These are phyloP conservation scores for Xiphias gladius DNA, from an alignment of 2,113 vertebrate species.

Conservation along the genomic window DNA sequence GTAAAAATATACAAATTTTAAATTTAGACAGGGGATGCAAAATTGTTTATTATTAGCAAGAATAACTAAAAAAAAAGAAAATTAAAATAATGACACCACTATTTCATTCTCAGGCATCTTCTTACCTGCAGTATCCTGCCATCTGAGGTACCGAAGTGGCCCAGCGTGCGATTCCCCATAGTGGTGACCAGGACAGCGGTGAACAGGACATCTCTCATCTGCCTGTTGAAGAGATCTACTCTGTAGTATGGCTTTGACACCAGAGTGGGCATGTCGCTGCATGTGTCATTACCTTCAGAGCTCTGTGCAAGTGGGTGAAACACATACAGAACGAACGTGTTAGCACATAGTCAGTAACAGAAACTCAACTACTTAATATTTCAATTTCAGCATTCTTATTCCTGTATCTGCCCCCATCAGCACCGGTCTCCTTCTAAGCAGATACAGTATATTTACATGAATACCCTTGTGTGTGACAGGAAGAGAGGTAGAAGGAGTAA, in stretches of 20 bases:
- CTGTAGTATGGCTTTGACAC: constrained; percentile 82
- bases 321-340: neutral
- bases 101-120: neutral
- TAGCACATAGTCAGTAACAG: neutral
- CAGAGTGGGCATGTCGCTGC: constrained; percentile 87
- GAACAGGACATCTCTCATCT: constrained; percentile 85
- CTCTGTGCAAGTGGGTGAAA: constrained; percentile 64
- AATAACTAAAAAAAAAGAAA: neutral
- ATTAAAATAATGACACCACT: neutral
- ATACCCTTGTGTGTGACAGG: neutral
- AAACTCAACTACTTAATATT: neutral
- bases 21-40: neutral
- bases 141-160: constrained; percentile 91
- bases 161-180: constrained; percentile 85
- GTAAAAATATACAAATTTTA: neutral
- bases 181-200: constrained; percentile 89
- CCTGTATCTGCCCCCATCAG: constrained; percentile 1
- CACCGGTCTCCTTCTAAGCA: neutral
- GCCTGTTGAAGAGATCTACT: constrained; percentile 90
- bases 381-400: neutral
- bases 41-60: neutral
- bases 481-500: neutral
- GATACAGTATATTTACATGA: neutral
- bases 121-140: constrained; percentile 93
- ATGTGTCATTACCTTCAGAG: constrained; percentile 77